Conservation (phyloP, 2,113 vertebrate genomes). For the Thryonomys swinderianus region DNA sequence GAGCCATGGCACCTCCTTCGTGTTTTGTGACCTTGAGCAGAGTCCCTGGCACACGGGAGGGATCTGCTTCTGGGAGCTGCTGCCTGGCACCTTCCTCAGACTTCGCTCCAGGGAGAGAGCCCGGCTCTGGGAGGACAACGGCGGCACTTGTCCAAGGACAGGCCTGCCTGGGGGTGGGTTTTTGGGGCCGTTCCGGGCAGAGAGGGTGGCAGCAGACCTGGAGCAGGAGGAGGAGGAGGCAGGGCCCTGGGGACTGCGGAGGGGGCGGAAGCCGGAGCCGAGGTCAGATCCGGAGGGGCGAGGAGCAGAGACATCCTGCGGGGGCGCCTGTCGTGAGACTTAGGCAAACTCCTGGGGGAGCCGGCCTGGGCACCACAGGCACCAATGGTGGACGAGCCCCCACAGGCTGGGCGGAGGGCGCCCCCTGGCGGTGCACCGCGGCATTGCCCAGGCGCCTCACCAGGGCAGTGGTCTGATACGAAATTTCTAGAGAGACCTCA, state of each 20-base stretch:
- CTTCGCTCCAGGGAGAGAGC: not conserved
- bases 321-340: conserved; percentile 53
- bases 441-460: not conserved
- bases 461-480: not conserved
- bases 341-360: not conserved
- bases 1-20: not conserved
- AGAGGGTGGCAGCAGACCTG: conserved; percentile 40
- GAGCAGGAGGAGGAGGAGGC: not conserved
- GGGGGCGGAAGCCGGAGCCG: conserved; percentile 66
- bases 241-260: conserved; percentile 54
- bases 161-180: conserved; percentile 2
- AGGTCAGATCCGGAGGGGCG: conserved; percentile 64
- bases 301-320: conserved; percentile 73
- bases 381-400: not conserved
- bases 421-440: conserved; percentile 70
- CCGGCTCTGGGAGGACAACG: not conserved
- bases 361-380: fast-evolving
- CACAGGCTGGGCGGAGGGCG: not conserved
- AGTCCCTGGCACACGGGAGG: not conserved
- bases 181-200: conserved; percentile 46
- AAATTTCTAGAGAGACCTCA: not conserved
- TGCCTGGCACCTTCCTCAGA: not conserved
- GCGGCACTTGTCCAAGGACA: not conserved
- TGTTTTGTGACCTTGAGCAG: not conserved
- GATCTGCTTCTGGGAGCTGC: not conserved